Percentiles rank a stretch among this genome's conserved stretches.
Evolutionary conservation across 92 coral and sea anemone species (phyloP).

Genomic region (Palythoa grandis): DNA sequence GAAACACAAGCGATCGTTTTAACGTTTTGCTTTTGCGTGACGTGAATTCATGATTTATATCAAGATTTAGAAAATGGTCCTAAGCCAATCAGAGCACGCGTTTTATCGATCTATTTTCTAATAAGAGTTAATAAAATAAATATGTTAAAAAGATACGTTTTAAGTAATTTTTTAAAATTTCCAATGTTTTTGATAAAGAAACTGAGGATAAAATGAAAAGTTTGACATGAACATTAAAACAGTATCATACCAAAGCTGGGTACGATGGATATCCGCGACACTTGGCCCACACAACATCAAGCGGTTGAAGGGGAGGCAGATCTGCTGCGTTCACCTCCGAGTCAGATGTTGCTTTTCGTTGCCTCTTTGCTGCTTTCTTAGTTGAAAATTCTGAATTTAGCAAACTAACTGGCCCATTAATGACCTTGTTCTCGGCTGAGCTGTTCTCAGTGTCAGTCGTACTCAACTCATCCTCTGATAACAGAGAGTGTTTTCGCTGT

Average conservation of each 20-base stretch:
- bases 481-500: slow-evolving; percentile 72
- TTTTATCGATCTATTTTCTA: too few species aligned
- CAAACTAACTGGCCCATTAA: slow-evolving; percentile 78
- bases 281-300: slow-evolving; percentile 99
- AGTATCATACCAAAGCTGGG: slow-evolving; percentile 87
- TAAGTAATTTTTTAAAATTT: too few species aligned
- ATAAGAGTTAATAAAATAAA: too few species aligned
- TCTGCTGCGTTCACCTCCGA: slow-evolving; percentile 75
- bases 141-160: too few species aligned
- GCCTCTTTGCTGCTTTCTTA: slow-evolving; percentile 72
- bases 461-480: slow-evolving; percentile 92
- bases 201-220: too few species aligned
- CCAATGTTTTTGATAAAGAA: too few species aligned
- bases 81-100: too few species aligned
- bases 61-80: too few species aligned
- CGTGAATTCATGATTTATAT: too few species aligned
- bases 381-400: slow-evolving; percentile 51
- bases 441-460: slow-evolving; percentile 98
- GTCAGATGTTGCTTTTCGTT: slow-evolving; percentile 77
- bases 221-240: not conserved
- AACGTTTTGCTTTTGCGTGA: too few species aligned
- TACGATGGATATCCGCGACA: slow-evolving; percentile 99
- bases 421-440: slow-evolving; percentile 75
- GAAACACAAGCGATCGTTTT: too few species aligned
- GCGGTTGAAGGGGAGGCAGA: slow-evolving; percentile 81